Conservation (phyloP, 1,140 invertebrate species). For the Rhopalosiphum padi region DNA sequence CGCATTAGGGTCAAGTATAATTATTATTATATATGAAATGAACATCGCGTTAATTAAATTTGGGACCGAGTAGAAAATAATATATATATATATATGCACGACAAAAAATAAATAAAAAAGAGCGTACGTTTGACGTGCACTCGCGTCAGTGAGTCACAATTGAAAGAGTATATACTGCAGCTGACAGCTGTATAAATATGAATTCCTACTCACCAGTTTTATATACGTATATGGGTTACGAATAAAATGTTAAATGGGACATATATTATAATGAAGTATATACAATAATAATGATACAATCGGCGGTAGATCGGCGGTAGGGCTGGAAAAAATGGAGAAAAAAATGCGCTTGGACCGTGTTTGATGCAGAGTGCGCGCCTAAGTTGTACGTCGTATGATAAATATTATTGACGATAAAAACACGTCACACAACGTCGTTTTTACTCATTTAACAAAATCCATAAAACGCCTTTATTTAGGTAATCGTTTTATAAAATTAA, state of each 20-base stretch:
- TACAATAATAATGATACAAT: neutral
- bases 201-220: neutral
- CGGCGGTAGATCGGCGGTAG: neutral
- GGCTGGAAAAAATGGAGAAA: neutral
- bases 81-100: neutral
- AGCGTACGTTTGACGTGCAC: neutral
- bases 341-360: neutral
- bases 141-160: neutral
- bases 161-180: neutral
- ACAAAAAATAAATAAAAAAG: neutral
- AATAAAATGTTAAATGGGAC: neutral
- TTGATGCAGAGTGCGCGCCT: too few species aligned
- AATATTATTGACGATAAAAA: too few species aligned
- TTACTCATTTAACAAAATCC: too few species aligned
- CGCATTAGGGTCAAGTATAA: constrained; percentile 1
- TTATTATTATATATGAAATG: constrained; percentile 14
- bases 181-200: neutral
- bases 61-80: neutral
- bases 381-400: too few species aligned
- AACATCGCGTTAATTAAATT: constrained; percentile 12
- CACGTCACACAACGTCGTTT: too few species aligned
- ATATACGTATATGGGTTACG: neutral
- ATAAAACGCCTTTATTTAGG: too few species aligned
- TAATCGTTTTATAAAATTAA: too few species aligned
- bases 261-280: neutral